Conservation (phyloP, 2,888 invertebrate genomes). For the Antitype chi region DNA sequence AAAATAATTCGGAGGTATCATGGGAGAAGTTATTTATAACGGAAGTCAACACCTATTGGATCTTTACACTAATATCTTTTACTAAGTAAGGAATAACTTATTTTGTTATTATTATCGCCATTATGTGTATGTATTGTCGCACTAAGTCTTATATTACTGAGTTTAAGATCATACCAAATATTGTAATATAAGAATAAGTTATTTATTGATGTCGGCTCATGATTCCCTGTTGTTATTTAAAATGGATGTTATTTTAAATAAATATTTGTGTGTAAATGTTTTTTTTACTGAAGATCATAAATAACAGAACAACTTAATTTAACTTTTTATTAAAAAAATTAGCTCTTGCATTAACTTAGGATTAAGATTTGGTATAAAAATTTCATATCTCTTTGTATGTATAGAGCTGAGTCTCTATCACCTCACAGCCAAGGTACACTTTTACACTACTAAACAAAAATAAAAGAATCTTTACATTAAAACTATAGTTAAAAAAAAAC, state of each 20-base stretch:
- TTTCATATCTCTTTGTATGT: slow-evolving; percentile 69
- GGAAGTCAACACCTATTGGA: slow-evolving; percentile 13
- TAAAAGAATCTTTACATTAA: slow-evolving; percentile 62
- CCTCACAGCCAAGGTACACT: slow-evolving; percentile 84
- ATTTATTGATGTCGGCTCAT: slow-evolving; percentile 60
- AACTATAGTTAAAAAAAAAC: slow-evolving; percentile 71
- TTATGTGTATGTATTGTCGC: slow-evolving; percentile 24
- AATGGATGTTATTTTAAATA: slow-evolving; percentile 68
- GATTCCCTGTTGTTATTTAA: slow-evolving; percentile 62
- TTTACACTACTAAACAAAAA: slow-evolving; percentile 67
- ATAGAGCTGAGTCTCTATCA: slow-evolving; percentile 75
- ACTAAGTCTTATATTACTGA: slow-evolving; percentile 38
- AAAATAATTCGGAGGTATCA: slow-evolving; percentile 8
- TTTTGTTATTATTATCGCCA: slow-evolving; percentile 38
- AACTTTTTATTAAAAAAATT: slow-evolving; percentile 74
- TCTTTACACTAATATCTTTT: slow-evolving; percentile 28
- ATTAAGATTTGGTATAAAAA: slow-evolving; percentile 78
- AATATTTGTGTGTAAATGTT: slow-evolving; percentile 72
- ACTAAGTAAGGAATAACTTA: slow-evolving; percentile 38
- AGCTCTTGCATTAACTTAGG: slow-evolving; percentile 71
- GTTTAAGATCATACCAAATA: slow-evolving; percentile 47
- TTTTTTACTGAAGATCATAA: slow-evolving; percentile 63
- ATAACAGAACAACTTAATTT: slow-evolving; percentile 48
- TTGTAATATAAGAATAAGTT: slow-evolving; percentile 54
- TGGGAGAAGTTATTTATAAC: slow-evolving; percentile 21